These are phyloP conservation scores for Yponomeuta plumbellus DNA, from an alignment of 2,888 invertebrate genomes.

Conservation along the genomic window DNA sequence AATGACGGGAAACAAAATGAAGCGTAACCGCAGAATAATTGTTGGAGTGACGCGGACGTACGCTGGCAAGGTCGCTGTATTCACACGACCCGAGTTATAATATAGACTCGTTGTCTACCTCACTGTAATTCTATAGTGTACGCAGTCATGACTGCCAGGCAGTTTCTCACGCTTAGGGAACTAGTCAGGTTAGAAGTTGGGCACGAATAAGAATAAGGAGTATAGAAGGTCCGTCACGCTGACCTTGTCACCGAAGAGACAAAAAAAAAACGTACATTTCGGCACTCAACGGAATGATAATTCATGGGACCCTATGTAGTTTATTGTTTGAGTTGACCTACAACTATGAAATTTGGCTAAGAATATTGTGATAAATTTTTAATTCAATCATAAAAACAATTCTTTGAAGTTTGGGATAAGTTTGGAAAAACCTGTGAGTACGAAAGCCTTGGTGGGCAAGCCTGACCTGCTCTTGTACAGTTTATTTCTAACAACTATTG, in stretches of 20 bases:
- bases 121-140: constrained; percentile 10
- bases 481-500: no score
- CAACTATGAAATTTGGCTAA: no score
- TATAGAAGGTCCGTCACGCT: not conserved
- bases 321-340: no score
- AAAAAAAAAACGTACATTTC: no score
- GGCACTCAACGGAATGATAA: no score
- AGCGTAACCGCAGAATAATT: not conserved
- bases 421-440: no score
- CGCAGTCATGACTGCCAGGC: constrained; percentile 3
- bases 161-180: constrained; percentile 10
- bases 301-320: no score
- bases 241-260: not conserved
- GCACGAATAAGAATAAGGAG: not conserved
- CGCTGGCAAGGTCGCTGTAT: constrained; percentile 52
- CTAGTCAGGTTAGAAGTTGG: constrained; percentile 15
- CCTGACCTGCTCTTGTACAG: no score
- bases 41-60: constrained; percentile 1
- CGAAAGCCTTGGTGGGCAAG: no score
- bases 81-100: constrained; percentile 50
- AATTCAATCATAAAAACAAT: no score
- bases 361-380: no score
- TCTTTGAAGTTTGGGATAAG: no score
- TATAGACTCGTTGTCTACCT: constrained; percentile 8
- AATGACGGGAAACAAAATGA: not conserved